These are phyloP conservation scores for Heteromyza rotundicornis DNA, from an alignment of 2,888 invertebrate genomes.

Conservation along the genomic window DNA sequence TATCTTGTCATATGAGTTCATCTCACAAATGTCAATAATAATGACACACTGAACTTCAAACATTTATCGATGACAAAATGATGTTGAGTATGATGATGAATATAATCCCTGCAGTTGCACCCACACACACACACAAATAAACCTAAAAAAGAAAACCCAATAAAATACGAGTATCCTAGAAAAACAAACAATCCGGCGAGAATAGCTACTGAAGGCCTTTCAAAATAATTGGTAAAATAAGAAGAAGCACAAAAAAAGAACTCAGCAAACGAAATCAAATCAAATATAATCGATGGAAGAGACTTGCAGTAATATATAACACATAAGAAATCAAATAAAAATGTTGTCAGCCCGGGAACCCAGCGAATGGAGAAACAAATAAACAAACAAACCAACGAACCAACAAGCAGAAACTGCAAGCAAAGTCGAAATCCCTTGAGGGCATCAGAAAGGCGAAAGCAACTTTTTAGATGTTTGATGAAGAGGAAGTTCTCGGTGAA, in stretches of 20 bases:
- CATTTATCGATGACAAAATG: slow-evolving; percentile 10
- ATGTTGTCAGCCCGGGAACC: slow-evolving; percentile 5
- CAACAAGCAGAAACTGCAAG: slow-evolving; percentile 14
- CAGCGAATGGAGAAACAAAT: neutral
- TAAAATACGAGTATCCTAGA: slow-evolving; percentile 22
- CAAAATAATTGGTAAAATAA: slow-evolving; percentile 31
- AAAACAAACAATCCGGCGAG: slow-evolving; percentile 12
- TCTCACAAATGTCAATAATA: slow-evolving; percentile 25
- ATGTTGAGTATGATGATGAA: slow-evolving; percentile 16
- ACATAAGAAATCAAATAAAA: slow-evolving; percentile 23
- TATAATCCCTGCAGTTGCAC: slow-evolving; percentile 16
- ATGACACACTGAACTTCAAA: slow-evolving; percentile 30
- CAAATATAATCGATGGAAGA: slow-evolving; percentile 17
- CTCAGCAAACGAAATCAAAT: slow-evolving; percentile 17
- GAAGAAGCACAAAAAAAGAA: slow-evolving; percentile 5
- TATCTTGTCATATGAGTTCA: neutral
- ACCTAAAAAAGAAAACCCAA: too few species aligned
- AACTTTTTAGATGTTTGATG: slow-evolving; percentile 12
- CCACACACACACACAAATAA: too few species aligned
- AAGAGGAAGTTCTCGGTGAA: too few species aligned
- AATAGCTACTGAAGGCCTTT: slow-evolving; percentile 24
- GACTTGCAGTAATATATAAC: slow-evolving; percentile 8
- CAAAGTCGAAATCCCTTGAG: slow-evolving; percentile 16
- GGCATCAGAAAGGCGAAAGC: slow-evolving; percentile 16
- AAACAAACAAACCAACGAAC: slow-evolving; percentile 11